Conservation (phyloP, 2,797 vertebrate species). For the Platyrinchus mystaceus region DNA sequence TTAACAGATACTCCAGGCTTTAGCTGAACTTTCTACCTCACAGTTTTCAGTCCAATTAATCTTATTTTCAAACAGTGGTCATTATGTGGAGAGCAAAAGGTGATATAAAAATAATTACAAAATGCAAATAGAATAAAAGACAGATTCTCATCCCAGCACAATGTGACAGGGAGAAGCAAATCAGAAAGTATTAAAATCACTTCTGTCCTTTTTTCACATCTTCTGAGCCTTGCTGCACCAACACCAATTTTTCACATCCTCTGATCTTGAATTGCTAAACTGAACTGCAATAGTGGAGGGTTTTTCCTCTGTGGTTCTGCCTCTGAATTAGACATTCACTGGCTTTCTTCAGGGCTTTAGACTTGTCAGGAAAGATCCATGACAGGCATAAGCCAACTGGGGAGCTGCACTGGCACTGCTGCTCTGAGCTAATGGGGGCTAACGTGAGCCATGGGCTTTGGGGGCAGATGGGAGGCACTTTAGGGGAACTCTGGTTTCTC, state of each 20-base stretch:
- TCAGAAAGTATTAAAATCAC: neutral
- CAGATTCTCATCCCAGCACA: neutral
- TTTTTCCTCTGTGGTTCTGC: neutral
- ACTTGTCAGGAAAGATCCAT: neutral
- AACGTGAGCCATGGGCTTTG: neutral
- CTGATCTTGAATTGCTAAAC: neutral
- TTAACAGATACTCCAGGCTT: neutral
- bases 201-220: neutral
- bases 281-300: neutral
- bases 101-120: neutral
- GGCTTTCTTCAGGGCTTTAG: neutral
- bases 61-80: neutral
- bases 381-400: neutral
- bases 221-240: neutral
- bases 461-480: neutral
- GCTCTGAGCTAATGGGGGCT: neutral
- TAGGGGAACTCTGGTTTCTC: neutral
- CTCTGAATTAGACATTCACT: neutral
- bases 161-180: neutral
- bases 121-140: slow-evolving; percentile 25
- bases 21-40: neutral
- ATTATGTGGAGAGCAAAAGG: neutral
- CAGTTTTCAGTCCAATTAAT: neutral
- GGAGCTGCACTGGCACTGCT: neutral
- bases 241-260: neutral